phyloP scores from a whole-genome alignment of 1,140 invertebrate genomes.

The Rhagoletis zephyria region DNA sequence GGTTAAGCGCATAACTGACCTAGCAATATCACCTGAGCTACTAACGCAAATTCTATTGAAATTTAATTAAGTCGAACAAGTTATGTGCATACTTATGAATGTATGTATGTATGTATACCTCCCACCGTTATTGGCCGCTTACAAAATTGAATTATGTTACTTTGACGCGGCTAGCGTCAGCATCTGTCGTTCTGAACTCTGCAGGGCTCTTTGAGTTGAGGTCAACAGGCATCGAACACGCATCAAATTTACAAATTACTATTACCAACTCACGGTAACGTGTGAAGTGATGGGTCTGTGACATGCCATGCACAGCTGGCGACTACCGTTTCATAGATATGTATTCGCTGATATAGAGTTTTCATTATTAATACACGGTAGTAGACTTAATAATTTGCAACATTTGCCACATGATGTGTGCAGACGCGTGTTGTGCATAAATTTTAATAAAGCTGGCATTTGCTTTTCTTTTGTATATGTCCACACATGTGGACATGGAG shows the following conservation, averaged over 20 bases:
- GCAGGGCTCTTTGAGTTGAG: neutral
- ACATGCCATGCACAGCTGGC: neutral
- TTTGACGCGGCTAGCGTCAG: neutral
- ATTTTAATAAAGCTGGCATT: neutral
- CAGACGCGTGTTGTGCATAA: neutral
- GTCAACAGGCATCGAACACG: constrained; percentile 4
- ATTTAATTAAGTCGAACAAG: constrained; percentile 5
- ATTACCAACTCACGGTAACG: neutral
- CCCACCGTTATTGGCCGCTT: neutral
- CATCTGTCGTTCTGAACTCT: neutral
- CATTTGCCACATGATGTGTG: constrained; percentile 26
- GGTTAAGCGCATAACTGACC: neutral
- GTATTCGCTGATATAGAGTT: neutral
- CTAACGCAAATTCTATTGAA: neutral
- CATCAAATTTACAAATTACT: neutral
- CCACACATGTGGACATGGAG: too few relatives aligned
- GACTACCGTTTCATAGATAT: neutral
- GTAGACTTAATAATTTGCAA: neutral
- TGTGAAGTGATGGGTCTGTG: neutral
- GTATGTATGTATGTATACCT: too few relatives aligned
- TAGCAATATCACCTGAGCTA: neutral
- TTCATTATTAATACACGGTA: neutral
- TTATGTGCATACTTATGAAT: neutral
- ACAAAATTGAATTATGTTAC: neutral
- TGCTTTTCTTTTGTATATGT: neutral